Evolutionary conservation across 2,888 invertebrate species (phyloP), one percentile per base, ranked within the genome.

Genomic region (Hermaeophaga mercurialis): DNA sequence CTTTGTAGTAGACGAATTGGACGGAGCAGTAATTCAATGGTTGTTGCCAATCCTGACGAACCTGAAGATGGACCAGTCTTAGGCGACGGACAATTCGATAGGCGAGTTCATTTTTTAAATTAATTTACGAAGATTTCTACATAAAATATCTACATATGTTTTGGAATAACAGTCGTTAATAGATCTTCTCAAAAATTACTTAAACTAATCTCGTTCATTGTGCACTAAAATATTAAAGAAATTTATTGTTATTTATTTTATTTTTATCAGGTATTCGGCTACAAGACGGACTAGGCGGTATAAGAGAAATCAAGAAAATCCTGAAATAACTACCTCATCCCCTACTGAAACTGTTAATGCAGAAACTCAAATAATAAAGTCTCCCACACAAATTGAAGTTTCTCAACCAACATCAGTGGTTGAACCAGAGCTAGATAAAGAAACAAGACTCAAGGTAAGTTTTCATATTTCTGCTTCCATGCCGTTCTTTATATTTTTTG

Each of bases 281-380:
- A 85, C 91, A 0, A 81, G 94, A 65, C 81, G 92, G 65, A 94
- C 94, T 0, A 82, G 93, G 56, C 80, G 94, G 34, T 92, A 91
- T 68, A 91, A 91, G 68, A 80, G 86, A 24, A 82, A 81, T 43
- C 80, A 84, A 9, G 85, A 87, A 67, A 82, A 82, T 70, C 82
- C 81, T 17, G 59, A 58, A 82, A 39, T 83, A 63, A 83, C 85
- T 65, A 82, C 84, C 47, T 46, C 69, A 62, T 63, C 66, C 11
- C 66, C 72, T 12, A 73, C 70, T 56, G 76, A 75, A 69, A 44
- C 14, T 73, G 70, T 55, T 75, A 74, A 68, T 17, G 81, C 83
- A 1, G 84, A 85, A 67, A 81, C 82, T n/a, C 68, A 67, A n/a
- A 49, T 68, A 17, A 56, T 69, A 6, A 71, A 67, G 50, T 58